Evolutionary conservation across 2,113 vertebrate species (phyloP), one percentile per base, ranked within the genome.

Genomic region (Hymenochirus boettgeri): DNA sequence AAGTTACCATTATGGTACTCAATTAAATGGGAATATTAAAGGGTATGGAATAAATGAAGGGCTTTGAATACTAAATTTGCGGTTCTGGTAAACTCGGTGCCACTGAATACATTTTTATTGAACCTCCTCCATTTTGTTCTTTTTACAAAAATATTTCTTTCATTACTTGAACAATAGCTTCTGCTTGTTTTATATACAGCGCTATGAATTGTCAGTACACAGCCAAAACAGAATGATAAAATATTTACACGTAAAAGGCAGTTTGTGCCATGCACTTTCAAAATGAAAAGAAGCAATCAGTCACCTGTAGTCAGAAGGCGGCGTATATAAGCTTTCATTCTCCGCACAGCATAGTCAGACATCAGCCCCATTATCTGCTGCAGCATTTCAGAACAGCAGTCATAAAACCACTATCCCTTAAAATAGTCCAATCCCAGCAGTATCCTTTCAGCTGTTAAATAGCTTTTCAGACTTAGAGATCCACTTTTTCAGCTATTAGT

Each of bases 341-440:
- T 47, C 61, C 62, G 31, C 37, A 61, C 53, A 26, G 67, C 70
- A 69, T 37, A 73, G 37, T 64, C 24, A 70, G 67, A 70, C 67
- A 55, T 70, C 65, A 75, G 74, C 72, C 72, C 61, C 70, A 77
- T 75, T 76, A 79, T 76, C 74, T 77, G 61, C 61, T 73, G 46
- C 72, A 77, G 73, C 77, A 62, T 50, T 74, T 0, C 0, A 77
- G 54, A 76, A 69, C 29, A 74, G 69, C 61, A 18, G 65, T 65
- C 66, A 75, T 71, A 80, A 80, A 80, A 11, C 13, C 22, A 69
- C 26, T 67, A 25, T 72, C 19, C 72, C 66, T 70, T 55, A 58
- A 57, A 76, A 72, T 9, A 7, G 57, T 57, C 72, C 61, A 62
- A 71, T 60, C 58, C 29, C 5, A 71, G 53, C 60, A 77, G 74